Conservation (phyloP, 1,140 invertebrate genomes). For the Onthophagus taurus region DNA sequence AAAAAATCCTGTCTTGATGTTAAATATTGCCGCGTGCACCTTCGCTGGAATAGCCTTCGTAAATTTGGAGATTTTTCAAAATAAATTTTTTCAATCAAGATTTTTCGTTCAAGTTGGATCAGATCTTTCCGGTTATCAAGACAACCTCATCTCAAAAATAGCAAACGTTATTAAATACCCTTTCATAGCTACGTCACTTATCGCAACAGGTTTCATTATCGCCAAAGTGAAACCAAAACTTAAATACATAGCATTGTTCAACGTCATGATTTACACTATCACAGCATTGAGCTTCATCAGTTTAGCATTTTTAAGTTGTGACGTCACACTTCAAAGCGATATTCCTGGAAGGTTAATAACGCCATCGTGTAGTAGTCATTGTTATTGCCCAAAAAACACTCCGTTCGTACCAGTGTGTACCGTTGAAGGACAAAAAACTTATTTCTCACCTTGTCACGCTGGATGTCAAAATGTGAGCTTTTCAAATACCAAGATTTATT, state of each 20-base stretch:
- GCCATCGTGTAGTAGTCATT: slow-evolving; percentile 51
- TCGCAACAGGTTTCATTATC: slow-evolving; percentile 53
- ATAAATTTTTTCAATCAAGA: slow-evolving; percentile 48
- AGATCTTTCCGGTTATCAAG: slow-evolving; percentile 42
- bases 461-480: slow-evolving; percentile 50
- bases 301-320: slow-evolving; percentile 52
- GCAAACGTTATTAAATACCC: slow-evolving; percentile 50
- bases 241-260: slow-evolving; percentile 45
- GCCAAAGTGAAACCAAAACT: slow-evolving; percentile 46
- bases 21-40: slow-evolving; percentile 46
- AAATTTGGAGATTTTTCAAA: slow-evolving; percentile 47
- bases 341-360: slow-evolving; percentile 35
- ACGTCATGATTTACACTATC: slow-evolving; percentile 42
- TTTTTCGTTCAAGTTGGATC: slow-evolving; percentile 32
- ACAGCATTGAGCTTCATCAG: slow-evolving; percentile 43
- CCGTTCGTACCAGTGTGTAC: slow-evolving; percentile 59
- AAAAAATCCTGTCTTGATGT: slow-evolving; percentile 49
- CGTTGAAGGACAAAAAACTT: slow-evolving; percentile 39
- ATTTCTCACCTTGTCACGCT: slow-evolving; percentile 62
- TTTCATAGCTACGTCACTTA: slow-evolving; percentile 47
- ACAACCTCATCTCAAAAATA: slow-evolving; percentile 43
- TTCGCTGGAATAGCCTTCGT: slow-evolving; percentile 47
- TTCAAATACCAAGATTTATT: slow-evolving; percentile 39
- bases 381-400: slow-evolving; percentile 46
- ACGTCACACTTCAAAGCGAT: slow-evolving; percentile 26